phyloP scores from a whole-genome alignment of 1,140 invertebrate species.

The Lasioglossum baleicum region DNA sequence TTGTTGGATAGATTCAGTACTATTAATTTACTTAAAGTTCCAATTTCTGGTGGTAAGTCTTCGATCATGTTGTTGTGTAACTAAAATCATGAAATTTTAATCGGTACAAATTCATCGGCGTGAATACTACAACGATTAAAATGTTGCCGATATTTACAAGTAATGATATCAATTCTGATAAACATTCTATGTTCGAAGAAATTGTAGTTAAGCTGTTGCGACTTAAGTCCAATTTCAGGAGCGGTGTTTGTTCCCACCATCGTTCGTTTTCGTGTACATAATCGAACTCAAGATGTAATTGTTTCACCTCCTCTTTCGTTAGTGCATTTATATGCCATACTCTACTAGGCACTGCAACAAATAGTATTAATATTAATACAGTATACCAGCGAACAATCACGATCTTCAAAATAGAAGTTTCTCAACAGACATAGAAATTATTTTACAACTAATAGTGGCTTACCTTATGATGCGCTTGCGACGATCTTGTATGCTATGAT shows the following conservation, averaged over 20 bases:
- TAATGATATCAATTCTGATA: conserved; percentile 86
- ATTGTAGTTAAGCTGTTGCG: conserved; percentile 87
- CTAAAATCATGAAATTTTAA: conserved; percentile 73
- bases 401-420: background rate
- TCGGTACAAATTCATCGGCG: conserved; percentile 1
- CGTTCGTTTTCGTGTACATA: conserved; percentile 84
- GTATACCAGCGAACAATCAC: background rate
- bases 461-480: background rate
- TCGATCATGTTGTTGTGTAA: conserved; percentile 89
- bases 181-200: conserved; percentile 85
- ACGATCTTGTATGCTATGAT: conserved; percentile 16
- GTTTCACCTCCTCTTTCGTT: conserved; percentile 82
- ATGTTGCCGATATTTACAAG: conserved; percentile 81
- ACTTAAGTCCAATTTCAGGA: conserved; percentile 90
- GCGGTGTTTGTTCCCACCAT: conserved; percentile 92
- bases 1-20: conserved; percentile 91
- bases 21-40: conserved; percentile 86
- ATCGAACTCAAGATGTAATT: conserved; percentile 83
- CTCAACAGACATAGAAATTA: background rate
- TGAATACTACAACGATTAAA: conserved; percentile 19
- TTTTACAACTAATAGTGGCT: conserved; percentile 4
- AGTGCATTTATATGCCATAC: conserved; percentile 91
- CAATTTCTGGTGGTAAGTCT: conserved; percentile 87
- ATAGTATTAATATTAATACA: conserved; percentile 7
- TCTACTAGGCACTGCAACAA: conserved; percentile 86